Base-by-base conservation (phyloP, 1,140 invertebrate genomes). In the Zaprionus taronus region DNA sequence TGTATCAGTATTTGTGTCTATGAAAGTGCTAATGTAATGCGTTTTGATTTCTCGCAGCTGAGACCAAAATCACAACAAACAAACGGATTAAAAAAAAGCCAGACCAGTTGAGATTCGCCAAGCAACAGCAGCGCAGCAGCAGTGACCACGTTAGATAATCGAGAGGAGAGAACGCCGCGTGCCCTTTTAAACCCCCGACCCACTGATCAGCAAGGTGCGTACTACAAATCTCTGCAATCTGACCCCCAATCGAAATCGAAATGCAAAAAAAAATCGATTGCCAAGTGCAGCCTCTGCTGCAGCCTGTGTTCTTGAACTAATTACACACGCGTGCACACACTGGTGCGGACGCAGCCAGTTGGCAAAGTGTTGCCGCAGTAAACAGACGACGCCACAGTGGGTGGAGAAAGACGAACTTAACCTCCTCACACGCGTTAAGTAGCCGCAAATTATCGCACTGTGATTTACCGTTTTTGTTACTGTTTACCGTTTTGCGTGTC, bases 221-320 rank as follows among this genome's bases (percentile, higher is more conserved):
- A 66, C 11, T 44, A 44, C 41, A 44, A n/a, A 47, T 41, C 41
- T 41, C n/a, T 47, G n/a, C 14, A 44, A 44, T n/a, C 17, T 64
- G 44, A 65, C 15, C 20, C 20, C 47, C 49, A 51, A 36, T 31
- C 20, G 20, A 53, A 26, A 49, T 72, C 61, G 77, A 80, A 57
- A 58, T 62, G 63, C 56, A 64, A 66, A 72, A 80, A 84, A 77
- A 84, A 84, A 84, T 85, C 82, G 79, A 84, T 83, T 64, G 36
- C 20, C 47, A 51, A 51, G 47, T 65, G 47, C 49, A 65, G 14
- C 17, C 17, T 34, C 31, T 34, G 2, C 31, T 49, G 47, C 47
- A 49, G 17, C 26, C 61, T 51, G 49, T 53, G 81, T 70, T 83
- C 81, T 83, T 83, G 82, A 84, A 70, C 82, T 64, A 78, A 56